These are phyloP conservation scores for Onchidella celtica DNA, from an alignment of 2,888 invertebrate species.

Conservation along the genomic window DNA sequence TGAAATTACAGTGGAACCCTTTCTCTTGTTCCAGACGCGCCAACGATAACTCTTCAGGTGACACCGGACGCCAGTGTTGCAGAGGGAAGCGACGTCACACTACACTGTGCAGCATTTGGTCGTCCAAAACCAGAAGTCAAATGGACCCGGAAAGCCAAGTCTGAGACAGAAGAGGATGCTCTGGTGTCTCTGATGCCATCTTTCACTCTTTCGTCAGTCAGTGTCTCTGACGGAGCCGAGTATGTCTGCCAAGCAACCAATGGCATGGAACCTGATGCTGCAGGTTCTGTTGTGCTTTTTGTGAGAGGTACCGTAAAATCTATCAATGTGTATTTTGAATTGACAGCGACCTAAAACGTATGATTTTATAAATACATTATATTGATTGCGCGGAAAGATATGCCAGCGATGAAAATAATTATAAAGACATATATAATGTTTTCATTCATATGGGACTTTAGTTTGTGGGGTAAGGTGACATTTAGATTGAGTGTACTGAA, in stretches of 20 bases:
- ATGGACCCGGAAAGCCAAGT: neutral
- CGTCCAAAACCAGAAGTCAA: neutral
- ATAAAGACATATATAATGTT: no score
- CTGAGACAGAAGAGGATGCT: neutral
- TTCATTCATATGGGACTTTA: no score
- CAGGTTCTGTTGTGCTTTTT: neutral
- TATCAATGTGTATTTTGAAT: neutral
- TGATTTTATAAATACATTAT: no score
- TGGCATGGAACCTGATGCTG: neutral
- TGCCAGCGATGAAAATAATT: no score
- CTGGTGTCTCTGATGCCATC: neutral
- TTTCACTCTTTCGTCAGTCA: neutral
- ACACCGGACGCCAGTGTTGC: neutral
- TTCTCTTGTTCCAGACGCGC: neutral
- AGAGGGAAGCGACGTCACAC: constrained; percentile 22
- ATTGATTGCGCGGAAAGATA: no score
- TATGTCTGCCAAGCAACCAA: neutral
- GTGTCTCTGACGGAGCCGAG: neutral
- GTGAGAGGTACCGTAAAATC: neutral
- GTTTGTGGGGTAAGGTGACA: no score
- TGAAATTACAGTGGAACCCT: no score
- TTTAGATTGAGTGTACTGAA: no score
- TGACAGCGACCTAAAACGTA: no score
- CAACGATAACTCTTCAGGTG: neutral
- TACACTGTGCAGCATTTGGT: neutral